Evolutionary conservation across 2,113 vertebrate species (phyloP).

Genomic region (Cyprinodon brontotheroides): DNA sequence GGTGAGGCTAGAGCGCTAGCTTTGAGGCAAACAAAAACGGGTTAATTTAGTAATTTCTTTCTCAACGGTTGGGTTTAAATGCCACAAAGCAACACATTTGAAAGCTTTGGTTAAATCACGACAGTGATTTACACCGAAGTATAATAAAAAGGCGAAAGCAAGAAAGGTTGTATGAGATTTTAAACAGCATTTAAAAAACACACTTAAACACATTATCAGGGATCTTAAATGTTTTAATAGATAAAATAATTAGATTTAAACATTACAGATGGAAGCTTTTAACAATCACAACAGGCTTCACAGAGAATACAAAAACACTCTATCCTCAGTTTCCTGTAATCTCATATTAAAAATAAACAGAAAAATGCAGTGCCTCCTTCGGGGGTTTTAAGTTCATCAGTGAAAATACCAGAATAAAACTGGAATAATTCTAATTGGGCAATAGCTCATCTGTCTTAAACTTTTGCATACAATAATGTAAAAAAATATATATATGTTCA

Average conservation of each 20-base stretch:
- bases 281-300: constrained; percentile 24
- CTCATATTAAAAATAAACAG: not conserved
- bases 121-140: too few species aligned
- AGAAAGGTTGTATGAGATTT: not conserved
- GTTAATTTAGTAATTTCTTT: too few species aligned
- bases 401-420: not conserved
- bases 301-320: constrained; percentile 1
- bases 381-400: not conserved
- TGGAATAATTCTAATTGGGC: not conserved
- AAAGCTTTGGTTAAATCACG: too few species aligned
- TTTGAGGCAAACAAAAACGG: too few species aligned
- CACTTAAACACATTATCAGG: not conserved
- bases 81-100: too few species aligned
- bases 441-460: not conserved
- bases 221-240: constrained; percentile 13
- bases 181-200: constrained; percentile 16
- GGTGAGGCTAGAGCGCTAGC: too few species aligned
- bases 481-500: not conserved
- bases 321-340: not conserved
- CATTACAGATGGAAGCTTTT: constrained; percentile 2
- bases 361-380: not conserved
- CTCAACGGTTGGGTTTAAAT: too few species aligned
- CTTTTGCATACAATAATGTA: not conserved
- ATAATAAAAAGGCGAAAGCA: too few species aligned
- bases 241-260: not conserved